These are phyloP conservation scores for Trachelus troglodyta DNA, from an alignment of 2,888 invertebrate genomes.

Conservation along the genomic window DNA sequence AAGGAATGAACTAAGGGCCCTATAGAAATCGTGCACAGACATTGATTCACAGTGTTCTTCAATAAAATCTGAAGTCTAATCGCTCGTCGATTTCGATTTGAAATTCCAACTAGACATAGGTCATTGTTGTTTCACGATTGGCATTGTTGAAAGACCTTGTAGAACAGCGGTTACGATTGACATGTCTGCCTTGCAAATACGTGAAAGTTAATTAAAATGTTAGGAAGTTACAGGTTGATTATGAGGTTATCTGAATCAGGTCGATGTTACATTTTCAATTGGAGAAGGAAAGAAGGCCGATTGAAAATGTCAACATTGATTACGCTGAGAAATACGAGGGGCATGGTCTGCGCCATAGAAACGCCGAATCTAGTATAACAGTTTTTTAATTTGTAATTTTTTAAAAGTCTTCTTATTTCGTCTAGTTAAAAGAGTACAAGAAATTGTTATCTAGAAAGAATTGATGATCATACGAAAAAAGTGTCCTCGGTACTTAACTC, in stretches of 20 bases:
- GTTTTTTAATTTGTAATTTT: not conserved
- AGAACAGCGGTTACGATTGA: not conserved
- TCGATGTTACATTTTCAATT: not conserved
- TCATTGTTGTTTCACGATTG: not conserved
- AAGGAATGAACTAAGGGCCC: not conserved
- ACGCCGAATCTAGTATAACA: not conserved
- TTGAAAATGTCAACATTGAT: too few relatives aligned
- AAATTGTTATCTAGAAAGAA: not conserved
- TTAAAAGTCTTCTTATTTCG: not conserved
- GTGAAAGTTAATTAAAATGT: not conserved
- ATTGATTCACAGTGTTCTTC: not conserved
- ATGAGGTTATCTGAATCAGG: not conserved
- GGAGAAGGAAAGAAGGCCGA: not conserved
- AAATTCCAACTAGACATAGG: not conserved
- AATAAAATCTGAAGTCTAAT: not conserved
- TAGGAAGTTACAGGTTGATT: not conserved
- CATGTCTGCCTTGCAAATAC: not conserved
- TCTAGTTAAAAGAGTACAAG: not conserved
- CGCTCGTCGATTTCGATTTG: not conserved
- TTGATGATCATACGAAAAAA: slow-evolving; percentile 8
- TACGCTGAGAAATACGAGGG: not conserved
- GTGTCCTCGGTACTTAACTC: slow-evolving; percentile 13
- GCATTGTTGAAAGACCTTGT: not conserved
- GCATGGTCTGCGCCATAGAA: not conserved
- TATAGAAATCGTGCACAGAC: not conserved